These are phyloP conservation scores for Caenorhabditis zanzibari DNA, from an alignment of 2,888 invertebrate genomes.

Conservation along the genomic window DNA sequence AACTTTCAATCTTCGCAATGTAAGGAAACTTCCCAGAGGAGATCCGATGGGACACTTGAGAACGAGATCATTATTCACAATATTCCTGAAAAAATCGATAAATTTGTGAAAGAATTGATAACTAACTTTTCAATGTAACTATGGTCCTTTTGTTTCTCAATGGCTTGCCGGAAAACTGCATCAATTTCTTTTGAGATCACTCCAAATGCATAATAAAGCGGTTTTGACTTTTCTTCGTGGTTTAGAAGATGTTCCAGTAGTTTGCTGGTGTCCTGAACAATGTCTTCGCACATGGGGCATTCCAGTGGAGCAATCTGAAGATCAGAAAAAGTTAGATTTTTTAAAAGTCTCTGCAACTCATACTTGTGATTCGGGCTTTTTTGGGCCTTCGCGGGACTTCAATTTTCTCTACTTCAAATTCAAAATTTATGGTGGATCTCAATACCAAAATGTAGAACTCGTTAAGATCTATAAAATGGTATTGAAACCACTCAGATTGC, in stretches of 20 bases:
- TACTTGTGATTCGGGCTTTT: too few species aligned
- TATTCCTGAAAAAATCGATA: not conserved
- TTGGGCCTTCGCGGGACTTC: too few species aligned
- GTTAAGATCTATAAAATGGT: too few species aligned
- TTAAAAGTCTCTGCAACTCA: too few species aligned
- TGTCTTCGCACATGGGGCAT: too few species aligned
- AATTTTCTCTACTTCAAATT: too few species aligned
- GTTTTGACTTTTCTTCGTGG: not conserved
- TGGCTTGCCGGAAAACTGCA: not conserved
- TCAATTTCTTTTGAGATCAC: not conserved
- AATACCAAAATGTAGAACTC: too few species aligned
- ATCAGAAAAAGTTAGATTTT: too few species aligned
- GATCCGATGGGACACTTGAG: not conserved
- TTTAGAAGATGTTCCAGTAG: not conserved
- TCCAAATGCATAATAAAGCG: not conserved
- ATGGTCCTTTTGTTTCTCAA: not conserved
- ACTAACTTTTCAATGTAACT: not conserved
- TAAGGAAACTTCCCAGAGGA: conserved; percentile 2
- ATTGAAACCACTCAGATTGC: too few species aligned
- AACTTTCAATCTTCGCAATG: not conserved
- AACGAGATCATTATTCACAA: not conserved
- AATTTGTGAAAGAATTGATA: not conserved
- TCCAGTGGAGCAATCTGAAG: too few species aligned
- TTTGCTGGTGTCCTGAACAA: too few species aligned
- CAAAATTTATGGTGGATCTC: too few species aligned